Base-by-base conservation (phyloP, 2,888 invertebrate genomes). In the Gymnoscelis rufifasciata region DNA sequence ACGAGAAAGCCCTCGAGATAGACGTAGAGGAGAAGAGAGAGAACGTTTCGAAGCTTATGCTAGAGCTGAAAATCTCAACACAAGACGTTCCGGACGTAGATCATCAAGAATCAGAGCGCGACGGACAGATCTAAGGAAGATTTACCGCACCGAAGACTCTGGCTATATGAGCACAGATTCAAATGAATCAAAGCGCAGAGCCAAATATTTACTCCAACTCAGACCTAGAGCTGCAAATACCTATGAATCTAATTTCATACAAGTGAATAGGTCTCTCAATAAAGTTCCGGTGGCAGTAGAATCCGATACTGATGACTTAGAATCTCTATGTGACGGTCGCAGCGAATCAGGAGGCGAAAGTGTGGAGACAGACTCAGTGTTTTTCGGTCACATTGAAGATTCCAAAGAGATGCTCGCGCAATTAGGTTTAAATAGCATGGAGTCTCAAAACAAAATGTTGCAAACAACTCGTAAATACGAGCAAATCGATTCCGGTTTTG, bases 311-410 rank as follows among this genome's bases (percentile, higher is more conserved):
- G 94, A 91, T 62, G 94, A 94, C 12, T 92, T 94, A 46, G 94
- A 95, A 66, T 94, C 93, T 15, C 83, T 93, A 41, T 92, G 92
- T 35, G 95, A 95, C 59, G 95, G 93, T 7, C 91, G 93, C 54
- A 95, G 95, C 68, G 95, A 95, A 73, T 95, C 95, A 14, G 95
- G 95, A 0, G 95, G 93, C 1, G 95, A 95, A 70, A 95, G 95
- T 75, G 90, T 95, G 1, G 95, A 95, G 66, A 95, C 95, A 0
- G 95, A 95, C 77, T 95, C 95, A 7, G 95, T 95, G 7, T 94
- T 95, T 69, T 95, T 95, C 65, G 94, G 94, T 4, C 93, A 93
- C 70, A 91, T 92, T 59, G 83, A 87, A 33, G 87, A 88, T 47
- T 75, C 87, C 0, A 84, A 83, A 40, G 79, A 84, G 56, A 68